Base-by-base conservation (phyloP, 2,797 vertebrate species). In the Luscinia megarhynchos region DNA sequence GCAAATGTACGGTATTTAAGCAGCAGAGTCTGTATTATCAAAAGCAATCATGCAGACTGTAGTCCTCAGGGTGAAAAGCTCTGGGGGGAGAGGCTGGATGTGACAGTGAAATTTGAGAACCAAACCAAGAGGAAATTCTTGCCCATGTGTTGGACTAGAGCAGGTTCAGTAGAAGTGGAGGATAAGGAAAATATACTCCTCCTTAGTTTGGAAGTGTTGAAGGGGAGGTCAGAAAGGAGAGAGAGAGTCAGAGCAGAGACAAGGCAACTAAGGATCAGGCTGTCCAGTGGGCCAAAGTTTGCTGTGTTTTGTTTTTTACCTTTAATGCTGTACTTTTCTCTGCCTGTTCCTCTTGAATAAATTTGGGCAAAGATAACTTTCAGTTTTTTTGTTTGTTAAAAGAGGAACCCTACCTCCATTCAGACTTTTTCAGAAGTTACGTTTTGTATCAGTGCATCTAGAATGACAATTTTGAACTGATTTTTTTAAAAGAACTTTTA, bases 51-150 rank as follows among this genome's bases (percentile, higher is more conserved):
- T 69, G 66, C 89, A 89, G 87, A 77, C 84, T 84, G 27, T 46
- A 32, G 74, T 94, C 76, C 72, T 88, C 8, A 0, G 72, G 84
- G 64, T 85, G 69, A 67, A 81, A 77, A 75, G 64, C 78, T 93
- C 29, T 83, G 46, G n/a, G 76, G 90, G 55, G 50, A 88, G 58
- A 86, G 69, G 59, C 73, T 84, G 79, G 59, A 84, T 78, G 41
- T 63, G 51, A 69, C 20, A 69, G 48, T 36, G 70, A 91, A 78
- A 90, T 88, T 76, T 66, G 94, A 95, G 91, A 94, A 69, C 23
- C 59, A 59, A 86, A 67, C 84, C 80, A 53, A 82, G 88, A 84
- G 59, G 76, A 67, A 94, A 61, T 84, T 81, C 87, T 86, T 90
- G 73, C 63, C 73, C 3, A 0, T 57, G 38, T 59, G 46, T 90